Base-by-base conservation (phyloP, 2,113 vertebrate genomes). In the Plecturocebus donacophilus region DNA sequence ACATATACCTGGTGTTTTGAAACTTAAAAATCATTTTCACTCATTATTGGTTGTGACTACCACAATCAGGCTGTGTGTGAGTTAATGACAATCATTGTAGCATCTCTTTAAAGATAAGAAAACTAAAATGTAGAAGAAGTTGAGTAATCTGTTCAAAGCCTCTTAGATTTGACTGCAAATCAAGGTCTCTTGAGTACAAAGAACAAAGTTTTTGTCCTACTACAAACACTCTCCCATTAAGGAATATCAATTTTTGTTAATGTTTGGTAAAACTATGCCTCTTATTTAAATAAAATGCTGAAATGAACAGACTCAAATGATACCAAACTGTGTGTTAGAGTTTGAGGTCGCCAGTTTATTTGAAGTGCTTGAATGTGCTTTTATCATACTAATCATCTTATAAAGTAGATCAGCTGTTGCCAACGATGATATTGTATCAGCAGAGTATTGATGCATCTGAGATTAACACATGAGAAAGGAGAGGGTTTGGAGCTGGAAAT, bases 241-340 rank as follows among this genome's bases (percentile, higher is more conserved):
- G 32, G 32, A 64, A 56, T 79, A 88, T 47, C 56, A 76, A 23
- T 64, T 85, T 87, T 52, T 76, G 75, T 45, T 66, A 40, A 66
- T 54, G 45, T 68, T 95, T 81, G 66, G 49, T 54, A 85, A 84
- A 66, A 70, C 5, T 27, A n/a, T 47, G 9, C 47, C 66, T 86
- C 84, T 52, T 73, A 42, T 58, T 92, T 58, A 93, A 95, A 68
- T 61, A 92, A 96, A 93, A 79, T 6, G 2, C 68, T 91, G 47
- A 77, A 54, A 56, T 85, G 45, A 95, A 83, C 45, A 90, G 32
- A 42, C 19, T 11, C 54, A 14, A 21, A 25, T 71, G 35, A 77
- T 61, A 25, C 21, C 71, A 49, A 92, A 47, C 16, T 27, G 20
- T 6, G n/a, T 17, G 6, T 35, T 58, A 47, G 23, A 86, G n/a